Base-by-base conservation (phyloP, 2,797 vertebrate species). In the Enteromius trimaculatus region DNA sequence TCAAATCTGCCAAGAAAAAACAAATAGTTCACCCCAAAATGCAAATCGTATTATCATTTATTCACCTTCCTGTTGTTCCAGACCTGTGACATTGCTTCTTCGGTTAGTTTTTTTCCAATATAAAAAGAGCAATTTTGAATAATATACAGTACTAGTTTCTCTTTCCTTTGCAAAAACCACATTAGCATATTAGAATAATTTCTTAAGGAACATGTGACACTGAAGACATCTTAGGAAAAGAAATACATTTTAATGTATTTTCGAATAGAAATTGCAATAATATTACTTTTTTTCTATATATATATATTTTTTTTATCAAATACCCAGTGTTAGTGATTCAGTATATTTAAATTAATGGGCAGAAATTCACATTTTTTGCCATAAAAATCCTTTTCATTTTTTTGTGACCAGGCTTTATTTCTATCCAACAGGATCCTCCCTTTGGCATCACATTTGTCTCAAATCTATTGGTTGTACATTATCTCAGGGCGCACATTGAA, bases 381-480 rank as follows among this genome's bases (percentile, higher is more conserved):
- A 44, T 44, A 44, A 44, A 44, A 2, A 2, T 16, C 1, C 7
- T 71, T 44, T 70, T 71, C 31, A n/a, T 29, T 26, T 78, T 65
- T 66, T 51, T 34, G 29, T 21, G 51, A 4, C 8, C 19, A 51
- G 11, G 7, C 29, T 23, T 37, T 34, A 66, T 68, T 66, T 66
- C 62, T 23, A 60, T 21, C 51, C 55, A 81, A 64, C 34, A 19
- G 55, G 42, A 51, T 3, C 58, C 42, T 37, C 9, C 19, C 8
- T 23, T 7, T 64, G 21, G 21, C 70, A 23, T 74, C 21, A 65
- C 3, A 14, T n/a, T 76, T 68, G 47, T 55, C 74, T 77, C 11
- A 82, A 44, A 55, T 82, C 72, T 77, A 82, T 58, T 76, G 58
- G n/a, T 39, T 69, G 47, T 69, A 29, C 62, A 69, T 82, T 49